phyloP scores from a whole-genome alignment of 2,113 vertebrate genomes.

The Steatornis caripensis region DNA sequence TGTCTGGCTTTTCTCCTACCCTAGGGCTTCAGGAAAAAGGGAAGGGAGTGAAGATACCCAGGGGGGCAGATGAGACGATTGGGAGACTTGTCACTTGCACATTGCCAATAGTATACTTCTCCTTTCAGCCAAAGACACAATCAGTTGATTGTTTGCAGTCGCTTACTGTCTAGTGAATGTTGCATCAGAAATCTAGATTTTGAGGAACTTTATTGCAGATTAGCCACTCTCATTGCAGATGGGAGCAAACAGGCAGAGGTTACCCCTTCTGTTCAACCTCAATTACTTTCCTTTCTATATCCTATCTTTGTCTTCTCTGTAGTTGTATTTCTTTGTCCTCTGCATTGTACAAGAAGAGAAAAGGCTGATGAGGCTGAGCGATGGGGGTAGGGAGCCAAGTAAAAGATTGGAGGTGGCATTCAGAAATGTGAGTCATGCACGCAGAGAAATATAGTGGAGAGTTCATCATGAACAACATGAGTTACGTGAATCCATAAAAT shows the following conservation, averaged over 20 bases:
- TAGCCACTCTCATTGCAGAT: background rate
- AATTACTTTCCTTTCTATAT: background rate
- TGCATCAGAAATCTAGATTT: background rate
- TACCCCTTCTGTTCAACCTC: background rate
- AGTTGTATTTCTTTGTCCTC: background rate
- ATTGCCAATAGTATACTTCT: background rate
- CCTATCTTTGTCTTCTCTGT: background rate
- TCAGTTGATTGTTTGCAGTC: background rate
- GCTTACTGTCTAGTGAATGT: background rate
- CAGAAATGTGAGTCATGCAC: background rate
- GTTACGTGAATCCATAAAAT: constrained; percentile 6
- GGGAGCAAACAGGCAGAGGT: background rate
- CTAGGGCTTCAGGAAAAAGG: background rate
- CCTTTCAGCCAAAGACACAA: background rate
- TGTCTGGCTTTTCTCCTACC: background rate
- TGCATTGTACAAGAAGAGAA: background rate
- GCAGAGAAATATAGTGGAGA: background rate
- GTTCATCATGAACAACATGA: background rate
- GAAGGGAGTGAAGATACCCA: background rate
- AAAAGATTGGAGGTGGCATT: background rate
- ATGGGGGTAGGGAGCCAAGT: background rate
- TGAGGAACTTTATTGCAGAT: background rate
- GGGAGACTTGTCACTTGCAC: background rate
- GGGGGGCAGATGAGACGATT: background rate
- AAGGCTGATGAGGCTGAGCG: background rate